phyloP scores from a whole-genome alignment of 2,888 invertebrate genomes.

The Cylindroiulus punctatus region DNA sequence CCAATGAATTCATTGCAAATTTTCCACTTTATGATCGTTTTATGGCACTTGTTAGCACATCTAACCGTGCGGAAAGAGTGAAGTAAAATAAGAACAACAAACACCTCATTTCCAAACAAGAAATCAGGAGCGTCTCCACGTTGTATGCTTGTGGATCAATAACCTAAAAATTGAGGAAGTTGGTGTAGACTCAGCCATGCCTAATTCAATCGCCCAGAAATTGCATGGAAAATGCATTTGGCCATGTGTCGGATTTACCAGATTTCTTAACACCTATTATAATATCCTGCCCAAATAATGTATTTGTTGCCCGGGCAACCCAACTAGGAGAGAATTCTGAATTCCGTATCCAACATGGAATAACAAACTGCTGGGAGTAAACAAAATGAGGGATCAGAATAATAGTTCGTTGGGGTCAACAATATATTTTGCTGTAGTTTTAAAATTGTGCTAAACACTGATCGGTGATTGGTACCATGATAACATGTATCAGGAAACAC shows the following conservation, averaged over 20 bases:
- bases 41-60: neutral
- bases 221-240: neutral
- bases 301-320: neutral
- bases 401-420: too few species aligned
- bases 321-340: neutral
- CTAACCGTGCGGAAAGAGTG: conserved; percentile 6
- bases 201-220: neutral
- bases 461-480: too few species aligned
- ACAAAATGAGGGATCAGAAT: neutral
- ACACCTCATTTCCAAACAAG: neutral
- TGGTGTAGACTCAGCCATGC: neutral
- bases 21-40: neutral
- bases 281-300: conserved; percentile 24
- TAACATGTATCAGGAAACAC: too few species aligned
- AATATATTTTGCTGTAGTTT: too few species aligned
- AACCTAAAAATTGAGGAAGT: conserved; percentile 29
- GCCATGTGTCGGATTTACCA: neutral
- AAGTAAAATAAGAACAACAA: conserved; percentile 16
- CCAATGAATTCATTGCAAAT: neutral
- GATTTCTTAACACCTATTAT: conserved; percentile 3
- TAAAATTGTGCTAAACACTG: too few species aligned
- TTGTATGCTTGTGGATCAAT: neutral
- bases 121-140: neutral
- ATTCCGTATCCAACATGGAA: neutral
- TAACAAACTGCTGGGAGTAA: neutral